Evolutionary conservation across 92 coral and sea anemone species (phyloP).

Genomic region (Umimayanthus chanpuru): DNA sequence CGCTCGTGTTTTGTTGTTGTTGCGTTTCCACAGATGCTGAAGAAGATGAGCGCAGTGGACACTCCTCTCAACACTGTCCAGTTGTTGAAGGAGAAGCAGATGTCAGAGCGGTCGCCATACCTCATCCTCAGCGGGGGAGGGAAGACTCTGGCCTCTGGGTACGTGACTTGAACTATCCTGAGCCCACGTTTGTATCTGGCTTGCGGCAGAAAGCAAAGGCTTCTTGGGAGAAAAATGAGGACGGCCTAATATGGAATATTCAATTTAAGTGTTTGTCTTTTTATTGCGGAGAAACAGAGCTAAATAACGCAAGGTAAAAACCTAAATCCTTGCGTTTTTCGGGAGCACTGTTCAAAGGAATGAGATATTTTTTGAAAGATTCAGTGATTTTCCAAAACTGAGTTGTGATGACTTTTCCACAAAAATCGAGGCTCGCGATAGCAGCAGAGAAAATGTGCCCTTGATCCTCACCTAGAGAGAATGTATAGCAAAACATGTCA

Average conservation of each 20-base stretch:
- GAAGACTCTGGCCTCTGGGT: constrained; percentile 94
- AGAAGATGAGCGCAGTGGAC: constrained; percentile 96
- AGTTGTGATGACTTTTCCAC: too few relatives aligned
- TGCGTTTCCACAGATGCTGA: constrained; percentile 61
- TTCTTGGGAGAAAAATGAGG: neutral
- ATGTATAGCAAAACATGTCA: too few relatives aligned
- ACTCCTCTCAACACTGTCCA: constrained; percentile 96
- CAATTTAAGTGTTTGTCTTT: neutral
- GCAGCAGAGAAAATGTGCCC: too few relatives aligned
- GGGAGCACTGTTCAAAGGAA: too few relatives aligned
- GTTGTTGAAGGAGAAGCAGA: constrained; percentile 89
- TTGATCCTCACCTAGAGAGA: too few relatives aligned
- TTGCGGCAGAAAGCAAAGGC: neutral
- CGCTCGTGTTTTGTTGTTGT: too few relatives aligned
- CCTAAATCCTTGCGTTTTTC: too few relatives aligned
- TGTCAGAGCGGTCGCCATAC: constrained; percentile 88
- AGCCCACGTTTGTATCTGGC: neutral
- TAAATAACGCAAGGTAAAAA: too few relatives aligned
- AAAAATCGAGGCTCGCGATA: too few relatives aligned
- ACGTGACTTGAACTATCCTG: constrained; percentile 20
- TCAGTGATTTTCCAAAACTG: too few relatives aligned
- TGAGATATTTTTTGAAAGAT: too few relatives aligned
- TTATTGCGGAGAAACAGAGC: too few relatives aligned
- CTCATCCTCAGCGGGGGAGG: constrained; percentile 97
- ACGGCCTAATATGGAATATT: neutral